Conservation (phyloP, 2,113 vertebrate genomes). For the Nipponia nippon region DNA sequence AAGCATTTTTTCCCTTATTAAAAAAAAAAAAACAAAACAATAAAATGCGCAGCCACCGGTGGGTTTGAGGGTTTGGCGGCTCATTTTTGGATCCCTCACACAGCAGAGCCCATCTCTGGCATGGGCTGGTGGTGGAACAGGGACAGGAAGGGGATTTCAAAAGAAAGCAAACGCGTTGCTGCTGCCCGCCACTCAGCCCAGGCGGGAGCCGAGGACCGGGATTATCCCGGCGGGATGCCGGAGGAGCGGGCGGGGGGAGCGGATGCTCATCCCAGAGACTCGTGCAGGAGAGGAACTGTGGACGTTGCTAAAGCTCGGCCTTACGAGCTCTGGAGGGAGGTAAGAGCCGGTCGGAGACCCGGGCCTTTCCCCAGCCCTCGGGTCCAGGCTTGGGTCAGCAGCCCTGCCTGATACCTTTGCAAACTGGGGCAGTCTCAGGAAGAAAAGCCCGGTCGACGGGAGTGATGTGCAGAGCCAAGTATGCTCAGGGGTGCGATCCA, state of each 20-base stretch:
- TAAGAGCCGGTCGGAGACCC: not conserved
- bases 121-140: not conserved
- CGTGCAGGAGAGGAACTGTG: rapidly evolving
- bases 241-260: not conserved
- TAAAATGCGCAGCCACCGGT: rapidly evolving
- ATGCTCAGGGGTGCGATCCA: not conserved
- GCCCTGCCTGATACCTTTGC: not conserved
- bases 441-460: not conserved
- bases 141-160: not conserved
- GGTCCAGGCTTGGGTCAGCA: not conserved
- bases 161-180: not conserved
- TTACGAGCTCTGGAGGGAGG: not conserved
- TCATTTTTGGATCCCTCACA: not conserved
- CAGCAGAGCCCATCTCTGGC: rapidly evolving
- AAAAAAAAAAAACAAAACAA: not conserved
- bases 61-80: not conserved
- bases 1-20: not conserved
- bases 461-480: not conserved
- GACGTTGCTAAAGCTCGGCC: not conserved
- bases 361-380: not conserved
- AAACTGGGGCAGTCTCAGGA: not conserved
- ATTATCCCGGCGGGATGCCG: not conserved
- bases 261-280: not conserved
- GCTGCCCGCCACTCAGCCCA: not conserved
- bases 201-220: not conserved